phyloP scores from a whole-genome alignment of 2,113 vertebrate genomes.

The Clarias gariepinus region DNA sequence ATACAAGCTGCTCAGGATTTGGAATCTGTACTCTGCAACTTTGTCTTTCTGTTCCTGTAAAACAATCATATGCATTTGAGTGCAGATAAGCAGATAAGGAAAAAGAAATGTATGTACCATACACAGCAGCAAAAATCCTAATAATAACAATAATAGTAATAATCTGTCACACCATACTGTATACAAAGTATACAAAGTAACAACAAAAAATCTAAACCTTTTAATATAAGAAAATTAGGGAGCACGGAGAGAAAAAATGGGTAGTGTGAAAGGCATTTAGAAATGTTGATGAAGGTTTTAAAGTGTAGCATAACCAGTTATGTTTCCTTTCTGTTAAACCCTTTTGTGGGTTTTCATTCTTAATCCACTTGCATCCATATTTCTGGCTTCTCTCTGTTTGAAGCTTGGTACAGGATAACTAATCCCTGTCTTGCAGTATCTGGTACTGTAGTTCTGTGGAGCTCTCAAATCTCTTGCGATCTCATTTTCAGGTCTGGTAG shows the following conservation, averaged over 20 bases:
- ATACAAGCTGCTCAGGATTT: background rate
- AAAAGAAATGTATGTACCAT: background rate
- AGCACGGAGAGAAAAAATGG: background rate
- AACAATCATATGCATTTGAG: background rate
- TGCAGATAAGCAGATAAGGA: background rate
- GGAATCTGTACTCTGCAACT: background rate
- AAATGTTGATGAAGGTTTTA: background rate
- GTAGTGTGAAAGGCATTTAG: background rate
- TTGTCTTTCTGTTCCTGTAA: background rate
- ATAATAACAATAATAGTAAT: background rate
- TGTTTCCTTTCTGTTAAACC: background rate
- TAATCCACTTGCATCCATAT: background rate
- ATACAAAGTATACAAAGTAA: background rate
- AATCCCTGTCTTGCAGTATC: background rate
- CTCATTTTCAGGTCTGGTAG: conserved; percentile 59
- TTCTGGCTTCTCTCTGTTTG: background rate
- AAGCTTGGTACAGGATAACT: background rate
- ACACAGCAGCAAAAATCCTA: background rate
- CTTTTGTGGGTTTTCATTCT: background rate
- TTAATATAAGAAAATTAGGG: background rate
- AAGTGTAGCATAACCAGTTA: background rate
- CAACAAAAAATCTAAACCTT: background rate
- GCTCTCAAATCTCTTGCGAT: background rate
- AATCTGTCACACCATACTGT: background rate
- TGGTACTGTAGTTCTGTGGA: background rate